Conservation (phyloP, 2,113 vertebrate species). For the Puffinus mauretanicus region DNA sequence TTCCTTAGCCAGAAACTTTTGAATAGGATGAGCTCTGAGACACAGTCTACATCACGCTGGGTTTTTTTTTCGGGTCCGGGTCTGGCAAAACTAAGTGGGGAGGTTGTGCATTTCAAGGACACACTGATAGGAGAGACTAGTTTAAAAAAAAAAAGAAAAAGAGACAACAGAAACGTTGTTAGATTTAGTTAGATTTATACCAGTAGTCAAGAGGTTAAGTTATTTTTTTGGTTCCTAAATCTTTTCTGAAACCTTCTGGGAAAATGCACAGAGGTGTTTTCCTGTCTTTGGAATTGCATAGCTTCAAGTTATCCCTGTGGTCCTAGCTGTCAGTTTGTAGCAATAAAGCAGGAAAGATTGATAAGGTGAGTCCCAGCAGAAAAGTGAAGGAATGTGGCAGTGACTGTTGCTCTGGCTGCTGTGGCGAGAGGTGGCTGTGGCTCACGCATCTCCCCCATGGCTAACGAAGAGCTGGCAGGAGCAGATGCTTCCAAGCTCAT, state of each 20-base stretch:
- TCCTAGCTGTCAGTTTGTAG: background rate
- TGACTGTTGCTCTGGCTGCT: background rate
- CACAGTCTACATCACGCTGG: rapidly evolving
- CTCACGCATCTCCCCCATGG: background rate
- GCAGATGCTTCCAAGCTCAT: background rate
- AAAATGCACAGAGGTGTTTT: background rate
- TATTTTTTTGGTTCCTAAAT: background rate
- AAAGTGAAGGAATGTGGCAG: background rate
- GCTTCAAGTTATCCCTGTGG: background rate
- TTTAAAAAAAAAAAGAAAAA: no score
- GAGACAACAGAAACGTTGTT: background rate
- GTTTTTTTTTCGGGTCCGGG: background rate
- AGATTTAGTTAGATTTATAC: background rate
- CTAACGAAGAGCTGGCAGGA: background rate
- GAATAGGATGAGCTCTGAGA: background rate
- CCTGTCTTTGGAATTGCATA: background rate
- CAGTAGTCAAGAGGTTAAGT: background rate
- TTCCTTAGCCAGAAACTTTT: background rate
- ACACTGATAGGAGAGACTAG: background rate
- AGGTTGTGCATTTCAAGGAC: background rate
- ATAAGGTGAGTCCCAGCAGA: background rate
- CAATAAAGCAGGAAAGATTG: background rate
- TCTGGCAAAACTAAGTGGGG: background rate
- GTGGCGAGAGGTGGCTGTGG: background rate
- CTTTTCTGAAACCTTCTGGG: background rate